These are phyloP conservation scores for Rhaphigaster nebulosa DNA, from an alignment of 2,888 invertebrate genomes.

Conservation along the genomic window DNA sequence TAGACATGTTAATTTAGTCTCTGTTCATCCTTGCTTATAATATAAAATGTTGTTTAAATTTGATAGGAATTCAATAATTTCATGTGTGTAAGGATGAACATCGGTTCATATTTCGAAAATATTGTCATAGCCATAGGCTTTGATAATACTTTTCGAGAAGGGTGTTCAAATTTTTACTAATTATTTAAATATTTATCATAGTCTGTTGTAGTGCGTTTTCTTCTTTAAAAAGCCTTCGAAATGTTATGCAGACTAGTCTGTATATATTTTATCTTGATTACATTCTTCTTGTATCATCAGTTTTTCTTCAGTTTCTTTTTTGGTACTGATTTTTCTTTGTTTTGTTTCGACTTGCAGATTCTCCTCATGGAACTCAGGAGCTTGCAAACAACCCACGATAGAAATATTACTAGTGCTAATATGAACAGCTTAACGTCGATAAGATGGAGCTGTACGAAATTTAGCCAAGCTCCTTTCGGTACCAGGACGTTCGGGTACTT, in stretches of 20 bases:
- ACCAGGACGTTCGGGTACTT: constrained; percentile 59
- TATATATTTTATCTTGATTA: neutral
- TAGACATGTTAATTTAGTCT: too few relatives aligned
- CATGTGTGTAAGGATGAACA: too few relatives aligned
- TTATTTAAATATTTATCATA: too few relatives aligned
- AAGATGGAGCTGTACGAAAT: constrained; percentile 60
- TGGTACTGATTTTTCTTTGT: neutral
- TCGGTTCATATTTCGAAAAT: too few relatives aligned
- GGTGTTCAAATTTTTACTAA: too few relatives aligned
- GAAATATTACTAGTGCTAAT: neutral
- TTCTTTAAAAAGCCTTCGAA: too few relatives aligned
- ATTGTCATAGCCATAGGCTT: too few relatives aligned
- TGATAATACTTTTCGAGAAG: too few relatives aligned
- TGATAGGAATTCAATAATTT: too few relatives aligned
- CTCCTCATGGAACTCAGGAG: neutral
- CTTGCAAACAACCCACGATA: neutral
- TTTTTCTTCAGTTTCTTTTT: neutral
- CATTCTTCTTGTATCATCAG: neutral
- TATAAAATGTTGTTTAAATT: too few relatives aligned
- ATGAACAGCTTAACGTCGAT: constrained; percentile 58
- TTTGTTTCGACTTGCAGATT: constrained; percentile 1
- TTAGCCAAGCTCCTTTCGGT: constrained; percentile 58
- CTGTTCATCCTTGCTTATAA: too few relatives aligned
- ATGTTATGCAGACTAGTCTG: neutral
- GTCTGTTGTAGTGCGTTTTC: too few relatives aligned